phyloP scores from a whole-genome alignment of 2,888 invertebrate species.

The Caenorhabditis sinica region DNA sequence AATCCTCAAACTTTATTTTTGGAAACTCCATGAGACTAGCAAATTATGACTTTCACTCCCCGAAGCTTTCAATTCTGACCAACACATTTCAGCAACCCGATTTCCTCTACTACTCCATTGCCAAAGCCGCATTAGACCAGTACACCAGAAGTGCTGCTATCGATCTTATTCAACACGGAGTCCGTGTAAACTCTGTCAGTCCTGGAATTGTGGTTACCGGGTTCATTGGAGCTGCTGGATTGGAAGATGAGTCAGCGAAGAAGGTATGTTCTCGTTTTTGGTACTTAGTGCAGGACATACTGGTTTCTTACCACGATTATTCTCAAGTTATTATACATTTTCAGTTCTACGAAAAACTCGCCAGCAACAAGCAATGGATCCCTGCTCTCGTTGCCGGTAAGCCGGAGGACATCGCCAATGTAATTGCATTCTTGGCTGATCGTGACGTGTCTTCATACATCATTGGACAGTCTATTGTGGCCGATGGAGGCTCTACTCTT shows the following conservation, averaged over 20 bases:
- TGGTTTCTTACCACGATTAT: too few species aligned
- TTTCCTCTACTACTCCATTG: neutral
- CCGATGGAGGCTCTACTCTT: conserved; percentile 47
- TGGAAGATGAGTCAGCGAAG: neutral
- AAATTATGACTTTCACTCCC: too few species aligned
- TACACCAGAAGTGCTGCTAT: neutral
- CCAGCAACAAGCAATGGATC: conserved; percentile 4
- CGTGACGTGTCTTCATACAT: conserved; percentile 39
- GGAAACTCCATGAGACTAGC: too few species aligned
- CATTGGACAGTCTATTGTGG: conserved; percentile 46
- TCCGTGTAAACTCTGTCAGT: neutral
- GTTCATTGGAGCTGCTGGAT: neutral
- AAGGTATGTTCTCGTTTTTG: neutral
- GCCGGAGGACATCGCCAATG: neutral
- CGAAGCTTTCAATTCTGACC: too few species aligned
- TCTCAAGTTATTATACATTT: too few species aligned
- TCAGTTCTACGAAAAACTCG: neutral
- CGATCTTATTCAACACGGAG: neutral
- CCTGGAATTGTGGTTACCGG: neutral
- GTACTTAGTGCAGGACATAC: too few species aligned
- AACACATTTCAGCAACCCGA: neutral
- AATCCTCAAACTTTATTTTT: too few species aligned
- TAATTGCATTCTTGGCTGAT: conserved; percentile 60
- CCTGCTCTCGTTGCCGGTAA: neutral
- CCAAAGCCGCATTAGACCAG: neutral